Conservation (phyloP, 2,888 invertebrate species). For the Diplolepis rosae region DNA sequence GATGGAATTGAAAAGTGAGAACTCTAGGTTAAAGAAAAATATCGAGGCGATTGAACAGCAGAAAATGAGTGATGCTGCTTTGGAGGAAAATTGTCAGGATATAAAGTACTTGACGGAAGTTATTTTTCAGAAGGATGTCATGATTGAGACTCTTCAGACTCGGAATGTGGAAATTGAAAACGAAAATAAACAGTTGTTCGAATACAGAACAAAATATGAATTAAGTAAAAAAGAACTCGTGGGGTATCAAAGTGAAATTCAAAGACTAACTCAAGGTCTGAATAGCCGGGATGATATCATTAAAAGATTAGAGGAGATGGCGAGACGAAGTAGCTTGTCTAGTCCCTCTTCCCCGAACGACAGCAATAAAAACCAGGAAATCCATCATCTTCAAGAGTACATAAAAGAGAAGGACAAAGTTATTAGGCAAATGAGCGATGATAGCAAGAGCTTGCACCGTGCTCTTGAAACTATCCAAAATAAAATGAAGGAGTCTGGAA, state of each 20-base stretch:
- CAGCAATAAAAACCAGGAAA: constrained; percentile 74
- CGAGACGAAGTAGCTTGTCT: constrained; percentile 59
- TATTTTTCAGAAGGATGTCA: constrained; percentile 62
- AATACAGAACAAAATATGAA: constrained; percentile 75
- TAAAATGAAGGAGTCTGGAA: constrained; percentile 77
- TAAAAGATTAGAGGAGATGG: constrained; percentile 65
- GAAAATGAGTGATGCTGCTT: constrained; percentile 72
- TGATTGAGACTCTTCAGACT: constrained; percentile 61
- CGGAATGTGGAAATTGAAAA: constrained; percentile 65
- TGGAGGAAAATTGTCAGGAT: constrained; percentile 75
- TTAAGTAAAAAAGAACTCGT: constrained; percentile 54
- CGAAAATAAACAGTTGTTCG: constrained; percentile 64
- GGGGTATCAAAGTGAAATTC: constrained; percentile 59
- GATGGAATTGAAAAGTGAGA: constrained; percentile 77
- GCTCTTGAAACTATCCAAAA: constrained; percentile 75
- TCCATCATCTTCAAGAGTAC: constrained; percentile 76
- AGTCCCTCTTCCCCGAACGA: constrained; percentile 60
- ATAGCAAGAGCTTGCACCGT: constrained; percentile 76
- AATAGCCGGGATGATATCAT: constrained; percentile 65
- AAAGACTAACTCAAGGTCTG: constrained; percentile 62
- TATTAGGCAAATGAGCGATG: constrained; percentile 77
- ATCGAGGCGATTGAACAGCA: constrained; percentile 76
- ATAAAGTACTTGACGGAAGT: constrained; percentile 74
- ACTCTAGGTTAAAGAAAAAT: constrained; percentile 75
- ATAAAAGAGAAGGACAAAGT: constrained; percentile 78